Conservation (phyloP, 2,888 invertebrate genomes). For the Idaea biselata region DNA sequence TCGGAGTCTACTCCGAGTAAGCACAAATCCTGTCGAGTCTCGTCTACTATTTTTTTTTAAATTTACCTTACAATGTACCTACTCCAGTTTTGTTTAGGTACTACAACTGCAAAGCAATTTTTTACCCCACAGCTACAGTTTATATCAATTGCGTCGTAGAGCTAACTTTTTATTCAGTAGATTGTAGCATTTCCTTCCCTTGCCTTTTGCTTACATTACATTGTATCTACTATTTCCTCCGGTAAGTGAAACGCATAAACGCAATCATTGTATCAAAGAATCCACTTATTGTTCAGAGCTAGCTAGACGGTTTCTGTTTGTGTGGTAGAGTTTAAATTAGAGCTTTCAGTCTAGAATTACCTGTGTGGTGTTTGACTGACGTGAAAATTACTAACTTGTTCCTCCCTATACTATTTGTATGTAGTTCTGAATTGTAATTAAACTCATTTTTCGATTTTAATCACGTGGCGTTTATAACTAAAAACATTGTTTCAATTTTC, state of each 20-base stretch:
- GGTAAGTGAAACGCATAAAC: slow-evolving; percentile 1
- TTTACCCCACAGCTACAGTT: background rate
- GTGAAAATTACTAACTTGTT: background rate
- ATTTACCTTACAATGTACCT: background rate
- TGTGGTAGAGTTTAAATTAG: background rate
- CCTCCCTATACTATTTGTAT: too few species aligned
- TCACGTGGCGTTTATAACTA: too few species aligned
- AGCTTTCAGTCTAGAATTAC: background rate
- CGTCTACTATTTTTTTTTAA: background rate
- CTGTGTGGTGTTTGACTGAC: background rate
- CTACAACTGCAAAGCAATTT: background rate
- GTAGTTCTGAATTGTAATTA: too few species aligned
- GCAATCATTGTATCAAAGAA: background rate
- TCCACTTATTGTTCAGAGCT: background rate
- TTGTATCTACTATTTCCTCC: background rate
- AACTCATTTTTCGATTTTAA: too few species aligned
- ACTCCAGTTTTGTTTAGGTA: background rate
- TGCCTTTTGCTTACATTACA: background rate
- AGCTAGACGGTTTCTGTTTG: background rate
- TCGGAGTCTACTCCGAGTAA: background rate
- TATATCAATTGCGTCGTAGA: background rate
- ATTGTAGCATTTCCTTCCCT: background rate
- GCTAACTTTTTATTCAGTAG: background rate
- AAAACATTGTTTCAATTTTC: too few species aligned
- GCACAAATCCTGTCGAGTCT: too few species aligned